phyloP scores from a whole-genome alignment of 2,797 vertebrate species.

The Lemur catta region DNA sequence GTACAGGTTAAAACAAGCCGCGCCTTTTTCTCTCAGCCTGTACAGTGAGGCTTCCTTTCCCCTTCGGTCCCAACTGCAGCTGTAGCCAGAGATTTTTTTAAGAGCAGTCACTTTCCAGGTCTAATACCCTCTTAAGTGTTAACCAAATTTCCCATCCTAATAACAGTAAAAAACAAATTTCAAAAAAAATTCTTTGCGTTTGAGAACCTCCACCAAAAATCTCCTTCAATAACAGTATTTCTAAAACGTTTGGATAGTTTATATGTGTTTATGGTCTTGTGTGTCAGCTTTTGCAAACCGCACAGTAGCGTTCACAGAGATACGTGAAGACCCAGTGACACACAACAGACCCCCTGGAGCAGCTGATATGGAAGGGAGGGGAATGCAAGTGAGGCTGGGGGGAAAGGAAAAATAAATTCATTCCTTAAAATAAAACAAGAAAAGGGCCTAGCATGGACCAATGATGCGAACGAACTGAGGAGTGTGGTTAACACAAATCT shows the following conservation, averaged over 20 bases:
- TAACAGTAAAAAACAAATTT: background rate
- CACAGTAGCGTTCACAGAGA: background rate
- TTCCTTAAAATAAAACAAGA: background rate
- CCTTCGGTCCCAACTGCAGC: background rate
- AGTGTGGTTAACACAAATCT: background rate
- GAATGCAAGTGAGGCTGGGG: background rate
- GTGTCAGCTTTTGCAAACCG: background rate
- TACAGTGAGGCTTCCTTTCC: rapidly evolving
- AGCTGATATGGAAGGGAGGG: background rate
- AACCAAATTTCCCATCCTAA: background rate
- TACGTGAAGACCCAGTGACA: background rate
- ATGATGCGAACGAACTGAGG: background rate
- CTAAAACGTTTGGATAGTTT: background rate
- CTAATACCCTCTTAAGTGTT: background rate
- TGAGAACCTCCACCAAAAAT: background rate
- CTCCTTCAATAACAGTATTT: background rate
- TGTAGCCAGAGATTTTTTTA: background rate
- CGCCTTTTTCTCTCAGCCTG: rapidly evolving
- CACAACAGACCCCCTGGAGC: background rate
- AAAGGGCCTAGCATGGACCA: background rate
- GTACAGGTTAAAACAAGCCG: background rate
- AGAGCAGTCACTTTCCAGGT: background rate
- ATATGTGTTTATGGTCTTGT: background rate
- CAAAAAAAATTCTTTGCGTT: background rate
- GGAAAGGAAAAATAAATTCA: background rate